Base-by-base conservation (phyloP, 2,113 vertebrate species). In the Vulpes ferrilata region DNA sequence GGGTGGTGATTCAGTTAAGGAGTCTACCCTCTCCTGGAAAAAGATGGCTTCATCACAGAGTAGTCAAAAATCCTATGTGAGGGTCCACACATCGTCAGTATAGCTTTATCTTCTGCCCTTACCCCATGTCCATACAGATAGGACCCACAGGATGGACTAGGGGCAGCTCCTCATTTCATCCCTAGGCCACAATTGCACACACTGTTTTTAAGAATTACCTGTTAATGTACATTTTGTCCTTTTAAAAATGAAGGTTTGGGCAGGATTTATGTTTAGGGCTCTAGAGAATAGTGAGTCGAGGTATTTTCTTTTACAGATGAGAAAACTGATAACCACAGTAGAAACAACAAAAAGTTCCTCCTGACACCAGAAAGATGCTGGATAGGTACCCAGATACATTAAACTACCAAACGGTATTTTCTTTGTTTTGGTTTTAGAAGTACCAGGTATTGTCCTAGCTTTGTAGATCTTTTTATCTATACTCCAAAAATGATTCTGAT, bases 51-150 rank as follows among this genome's bases (percentile, higher is more conserved):
- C 30, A 8, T 22, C 11, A 27, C 20, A 10, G 11, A 0, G 3
- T 35, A 7, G 0, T 32, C 10, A 59, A 9, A 59, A 35, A 19
- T 38, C 83, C 9, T 25, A 5, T 7, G 19, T 67, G 38, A 76
- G 64, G 11, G 17, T 55, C 3, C 35, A 64, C 8, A 30, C 2
- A 51, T 0, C 0, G 7, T n/a, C 60, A 74, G 5, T 17, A 5
- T 11, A 73, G 38, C 48, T 65, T 65, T 12, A 8, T 30, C 22
- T 6, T 88, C 53, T 79, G 20, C 19, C 7, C 8, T 78, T 13
- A 15, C 35, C 55, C 10, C 1, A 17, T 32, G 2, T 5, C 9
- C 23, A 32, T 6, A 20, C 0, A 69, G 27, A 67, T 1, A 74
- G 71, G 19, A 73, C 35, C 38, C 8, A 65, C 25, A 59, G 51